Base-by-base conservation (phyloP, 2,888 invertebrate species). In the Coecobrya sp. region DNA sequence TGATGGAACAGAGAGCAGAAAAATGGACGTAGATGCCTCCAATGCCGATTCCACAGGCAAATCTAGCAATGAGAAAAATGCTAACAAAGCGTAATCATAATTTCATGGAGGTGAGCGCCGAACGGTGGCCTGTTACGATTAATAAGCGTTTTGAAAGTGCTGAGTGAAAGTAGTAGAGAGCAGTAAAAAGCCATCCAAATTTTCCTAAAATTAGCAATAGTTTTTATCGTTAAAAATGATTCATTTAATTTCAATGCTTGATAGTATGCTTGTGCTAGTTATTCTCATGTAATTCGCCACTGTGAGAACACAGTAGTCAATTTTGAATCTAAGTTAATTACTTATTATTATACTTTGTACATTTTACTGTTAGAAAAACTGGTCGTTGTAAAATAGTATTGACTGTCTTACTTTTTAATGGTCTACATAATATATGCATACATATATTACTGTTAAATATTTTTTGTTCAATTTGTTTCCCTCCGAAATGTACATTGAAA, bases 21-120 rank as follows among this genome's bases (percentile, higher is more conserved):
- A n/a, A 73, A 90, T 90, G 90, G 90, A 90, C 8, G 52, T 85
- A 8, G 90, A 90, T 27, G 11, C 70, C 42, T 62, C 82, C 36
- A 62, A 19, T 27, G 8, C 30, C 19, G 10, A 10, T 59, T 25
- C 27, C 22, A 52, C 16, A 65, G 25, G 16, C 81, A 45, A 68
- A 11, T 45, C 81, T 49, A 10, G 30, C 42, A 42, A n/a, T 11
- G 49, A 81, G 2, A 11, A 49, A 10, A 73, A 82, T 19, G 11
- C 82, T 36, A 36, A 27, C 1, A 88, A 88, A 25, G 88, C 79
- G 25, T 68, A 59, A 79, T 25, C 27, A 2, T 62, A 10, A 19
- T n/a, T 19, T 62, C 8, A 36, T 0, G 22, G 22, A n/a, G n/a
- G n/a, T n/a, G n/a, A n/a, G n/a, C n/a, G n/a, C n/a, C n/a, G 59